Evolutionary conservation across 1,140 invertebrate genomes (phyloP), one percentile per base, ranked within the genome.

Genomic region (Brachionus rotundiformis): DNA sequence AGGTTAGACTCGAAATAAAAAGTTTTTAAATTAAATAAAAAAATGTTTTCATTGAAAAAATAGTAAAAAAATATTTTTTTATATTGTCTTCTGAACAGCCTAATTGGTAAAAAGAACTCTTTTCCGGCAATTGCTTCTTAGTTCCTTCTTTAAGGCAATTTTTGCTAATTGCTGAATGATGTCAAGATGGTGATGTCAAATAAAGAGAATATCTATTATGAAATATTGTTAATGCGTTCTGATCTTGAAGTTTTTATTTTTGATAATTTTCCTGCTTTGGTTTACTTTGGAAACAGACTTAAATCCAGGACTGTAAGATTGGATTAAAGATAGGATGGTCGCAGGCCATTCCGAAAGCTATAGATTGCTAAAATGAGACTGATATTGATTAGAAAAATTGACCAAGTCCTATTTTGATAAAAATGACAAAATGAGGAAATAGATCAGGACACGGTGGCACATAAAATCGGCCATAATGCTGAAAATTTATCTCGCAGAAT

Each of bases 1-100:
- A 54, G 47, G 47, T 54, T 54, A 54, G 47, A 54, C 47, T 54
- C 47, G 16, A 54, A 54, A 54, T 54, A 54, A 54, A 54, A 54
- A 5, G 47, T 54, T 19, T 54, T 54, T 54, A 54, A 54, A 54
- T 54, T 54, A 25, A 8, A 54, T 54, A 19, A 54, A 54, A 54
- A 54, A 54, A 54, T 54, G 47, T 54, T 54, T 54, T 54, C n/a
- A 54, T 19, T 54, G 23, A 54, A 54, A 19, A 54, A 54, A n/a
- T 54, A 25, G 16, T 16, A 54, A 54, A 54, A 49, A 49, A 49
- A 54, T 19, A 16, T 25, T 7, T n/a, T n/a, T n/a, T n/a, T n/a
- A n/a, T n/a, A n/a, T n/a, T n/a, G n/a, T n/a, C n/a, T n/a, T n/a
- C n/a, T n/a, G 39, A 41, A 13, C 39, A 54, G 47, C 8, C 5